A percentile compares a stretch with the other conserved stretches of the same genome.
Evolutionary conservation across 2,888 invertebrate genomes (phyloP).

Genomic region (Bruchidius siliquastri): DNA sequence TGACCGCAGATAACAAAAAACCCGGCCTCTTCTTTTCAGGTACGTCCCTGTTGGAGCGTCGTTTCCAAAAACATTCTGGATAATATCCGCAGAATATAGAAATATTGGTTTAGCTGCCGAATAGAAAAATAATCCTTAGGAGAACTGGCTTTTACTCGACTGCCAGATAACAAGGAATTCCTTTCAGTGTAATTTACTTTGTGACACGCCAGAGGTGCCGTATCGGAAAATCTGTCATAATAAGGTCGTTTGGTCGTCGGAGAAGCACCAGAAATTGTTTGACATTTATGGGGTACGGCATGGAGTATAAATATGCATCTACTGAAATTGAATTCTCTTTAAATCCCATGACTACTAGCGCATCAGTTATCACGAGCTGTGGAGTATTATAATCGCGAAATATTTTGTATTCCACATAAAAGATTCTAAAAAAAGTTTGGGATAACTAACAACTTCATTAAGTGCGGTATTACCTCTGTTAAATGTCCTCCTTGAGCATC

Average conservation of each 20-base stretch:
- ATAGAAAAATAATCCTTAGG: constrained; percentile 3
- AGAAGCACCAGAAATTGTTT: no score
- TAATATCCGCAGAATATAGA: neutral
- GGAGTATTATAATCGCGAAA: no score
- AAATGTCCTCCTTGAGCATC: no score
- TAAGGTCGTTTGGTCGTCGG: neutral
- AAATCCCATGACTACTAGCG: no score
- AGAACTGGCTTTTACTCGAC: constrained; percentile 28
- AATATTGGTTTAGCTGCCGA: neutral
- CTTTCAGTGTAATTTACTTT: constrained; percentile 43
- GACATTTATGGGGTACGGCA: neutral
- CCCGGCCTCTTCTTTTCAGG: neutral
- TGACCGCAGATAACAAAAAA: no score
- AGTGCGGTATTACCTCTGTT: no score
- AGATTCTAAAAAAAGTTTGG: no score
- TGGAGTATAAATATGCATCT: no score
- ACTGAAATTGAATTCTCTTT: no score
- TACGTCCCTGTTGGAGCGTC: neutral
- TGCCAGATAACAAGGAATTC: constrained; percentile 43
- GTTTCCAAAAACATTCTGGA: neutral
- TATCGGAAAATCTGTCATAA: constrained; percentile 22
- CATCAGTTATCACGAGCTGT: no score
- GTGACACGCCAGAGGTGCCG: constrained; percentile 29
- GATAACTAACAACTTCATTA: no score
- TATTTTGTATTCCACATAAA: no score